Evolutionary conservation across 2,888 invertebrate genomes (phyloP), one percentile per base, ranked within the genome.

Genomic region (Melinaea menophilus): DNA sequence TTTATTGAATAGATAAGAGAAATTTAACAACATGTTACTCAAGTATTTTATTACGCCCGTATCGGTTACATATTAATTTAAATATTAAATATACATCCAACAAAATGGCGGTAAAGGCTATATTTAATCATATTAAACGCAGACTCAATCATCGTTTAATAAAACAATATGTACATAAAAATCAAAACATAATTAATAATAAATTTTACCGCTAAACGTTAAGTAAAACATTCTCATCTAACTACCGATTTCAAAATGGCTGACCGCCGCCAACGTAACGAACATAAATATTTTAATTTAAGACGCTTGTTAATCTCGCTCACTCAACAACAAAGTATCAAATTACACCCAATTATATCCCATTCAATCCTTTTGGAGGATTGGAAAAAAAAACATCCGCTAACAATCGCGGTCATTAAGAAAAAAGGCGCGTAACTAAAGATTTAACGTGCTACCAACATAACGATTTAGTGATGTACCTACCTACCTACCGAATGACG

Each of bases 311-410:
- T 85, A 85, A 81, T 82, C 82, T 82, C 79, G 78, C 72, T 77
- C 79, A 78, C 79, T 75, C 80, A 74, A 82, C 84, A 84, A 85
- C 88, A 86, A 89, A 87, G 84, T 80, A 82, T 88, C 87, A 84
- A 86, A 90, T 90, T 90, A 90, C 90, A 88, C 82, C 88, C 90
- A 90, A 90, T 90, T 90, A 90, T 88, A 82, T 81, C 79, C 85
- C 81, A 90, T 90, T 90, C 88, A 90, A 86, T 85, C 84, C 87
- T 85, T 88, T 85, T 82, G 78, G 78, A 76, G 79, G 67, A 80
- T 79, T 82, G 77, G 81, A 84, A 85, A 85, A 22, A n/a, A 84
- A 82, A 78, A 77, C 75, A 76, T 73, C 72, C 74, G 76, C 77
- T 75, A 84, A 90, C 90, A 90, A 90, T 88, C 81, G 79, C 70